These are phyloP conservation scores for Mesoclemmys tuberculata DNA, from an alignment of 2,113 vertebrate species.

Conservation along the genomic window DNA sequence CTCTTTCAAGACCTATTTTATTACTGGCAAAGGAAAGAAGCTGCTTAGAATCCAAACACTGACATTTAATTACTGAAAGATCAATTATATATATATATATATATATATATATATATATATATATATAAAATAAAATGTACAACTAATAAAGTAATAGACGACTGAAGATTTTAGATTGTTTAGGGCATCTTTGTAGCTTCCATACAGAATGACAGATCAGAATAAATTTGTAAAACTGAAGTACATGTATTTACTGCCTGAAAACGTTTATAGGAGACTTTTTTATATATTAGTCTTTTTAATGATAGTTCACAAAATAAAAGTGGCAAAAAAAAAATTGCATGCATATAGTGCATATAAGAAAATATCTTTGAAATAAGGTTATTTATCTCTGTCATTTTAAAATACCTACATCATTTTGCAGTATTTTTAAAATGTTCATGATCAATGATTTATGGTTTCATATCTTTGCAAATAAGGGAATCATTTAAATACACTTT, in stretches of 20 bases:
- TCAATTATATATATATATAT: constrained; percentile 34
- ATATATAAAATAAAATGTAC: neutral
- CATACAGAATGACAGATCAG: constrained; percentile 7
- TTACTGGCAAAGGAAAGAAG: constrained; percentile 37
- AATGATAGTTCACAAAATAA: neutral
- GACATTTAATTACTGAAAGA: constrained; percentile 51
- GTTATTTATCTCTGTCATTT: neutral
- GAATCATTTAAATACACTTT: neutral
- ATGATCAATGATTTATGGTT: neutral
- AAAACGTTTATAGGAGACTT: neutral
- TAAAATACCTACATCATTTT: neutral
- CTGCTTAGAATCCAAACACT: constrained; percentile 27
- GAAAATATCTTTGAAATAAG: neutral
- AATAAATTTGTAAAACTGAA: constrained; percentile 36
- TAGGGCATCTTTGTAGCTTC: neutral
- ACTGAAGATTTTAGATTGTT: neutral
- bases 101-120: no score
- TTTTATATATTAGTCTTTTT: neutral
- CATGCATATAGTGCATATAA: neutral
- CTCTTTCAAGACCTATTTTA: constrained; percentile 28
- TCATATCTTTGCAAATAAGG: neutral
- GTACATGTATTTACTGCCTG: constrained; percentile 18
- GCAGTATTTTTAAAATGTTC: neutral
- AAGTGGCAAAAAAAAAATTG: neutral
- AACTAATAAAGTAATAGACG: neutral